Percentiles rank a stretch among this genome's conserved stretches.
These are phyloP conservation scores for Anniella stebbinsi DNA, from an alignment of 2,797 vertebrate genomes.

Conservation along the genomic window DNA sequence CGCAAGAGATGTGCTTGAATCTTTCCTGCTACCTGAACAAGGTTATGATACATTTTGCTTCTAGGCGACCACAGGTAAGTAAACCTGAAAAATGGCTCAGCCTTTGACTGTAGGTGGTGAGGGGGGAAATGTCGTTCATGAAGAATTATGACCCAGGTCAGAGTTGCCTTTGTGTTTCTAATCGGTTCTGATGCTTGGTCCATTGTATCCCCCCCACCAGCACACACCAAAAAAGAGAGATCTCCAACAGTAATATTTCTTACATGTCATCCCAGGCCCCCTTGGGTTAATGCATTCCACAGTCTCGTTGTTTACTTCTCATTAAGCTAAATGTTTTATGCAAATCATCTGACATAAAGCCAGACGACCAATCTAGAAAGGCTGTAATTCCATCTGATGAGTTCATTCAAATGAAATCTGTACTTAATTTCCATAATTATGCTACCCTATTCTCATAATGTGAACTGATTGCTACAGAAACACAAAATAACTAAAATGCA, in stretches of 20 bases:
- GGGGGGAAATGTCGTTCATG: conserved; percentile 60
- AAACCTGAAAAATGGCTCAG: conserved; percentile 73
- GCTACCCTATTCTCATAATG: conserved; percentile 82
- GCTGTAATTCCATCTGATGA: conserved; percentile 84
- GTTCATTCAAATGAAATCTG: conserved; percentile 84
- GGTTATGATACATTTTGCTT: conserved; percentile 75
- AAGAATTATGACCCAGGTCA: conserved; percentile 67
- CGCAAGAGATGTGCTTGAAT: conserved; percentile 52
- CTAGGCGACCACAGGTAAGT: conserved; percentile 73
- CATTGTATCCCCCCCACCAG: conserved; percentile 52
- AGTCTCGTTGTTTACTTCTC: conserved; percentile 82
- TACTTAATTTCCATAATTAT: conserved; percentile 85
- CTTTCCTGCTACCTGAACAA: conserved; percentile 62
- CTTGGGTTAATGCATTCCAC: conserved; percentile 77
- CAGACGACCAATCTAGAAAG: conserved; percentile 81
- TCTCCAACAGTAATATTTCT: conserved; percentile 74
- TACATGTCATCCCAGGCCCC: conserved; percentile 72
- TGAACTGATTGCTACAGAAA: conserved; percentile 81
- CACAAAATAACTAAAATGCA: conserved; percentile 77
- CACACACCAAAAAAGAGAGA: background rate
- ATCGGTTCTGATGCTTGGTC: conserved; percentile 65
- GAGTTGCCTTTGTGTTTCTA: conserved; percentile 63
- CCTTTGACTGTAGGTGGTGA: conserved; percentile 63
- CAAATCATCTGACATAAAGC: conserved; percentile 82
- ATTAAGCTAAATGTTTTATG: conserved; percentile 85